Conservation (phyloP, 2,797 vertebrate species). For the Merluccius polli region DNA sequence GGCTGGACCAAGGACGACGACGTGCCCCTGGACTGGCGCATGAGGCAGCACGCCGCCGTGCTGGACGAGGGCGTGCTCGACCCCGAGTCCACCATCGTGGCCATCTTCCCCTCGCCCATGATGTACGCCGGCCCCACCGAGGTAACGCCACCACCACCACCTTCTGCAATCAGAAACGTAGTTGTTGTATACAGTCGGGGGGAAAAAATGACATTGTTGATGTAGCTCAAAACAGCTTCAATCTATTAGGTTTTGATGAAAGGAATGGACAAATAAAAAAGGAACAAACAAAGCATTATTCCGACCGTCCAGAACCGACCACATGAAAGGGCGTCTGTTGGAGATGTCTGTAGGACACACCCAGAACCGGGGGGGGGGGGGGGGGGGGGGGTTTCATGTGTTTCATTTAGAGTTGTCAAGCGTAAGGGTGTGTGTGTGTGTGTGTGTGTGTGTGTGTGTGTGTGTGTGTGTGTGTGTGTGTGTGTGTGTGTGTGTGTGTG, state of each 20-base stretch:
- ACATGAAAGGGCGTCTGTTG: constrained; percentile 1
- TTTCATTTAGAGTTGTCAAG: not conserved
- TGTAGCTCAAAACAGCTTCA: not conserved
- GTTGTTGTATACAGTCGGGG: not conserved
- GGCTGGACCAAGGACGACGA: constrained; percentile 99
- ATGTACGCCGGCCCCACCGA: constrained; percentile 98
- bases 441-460: not conserved
- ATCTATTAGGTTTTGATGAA: not conserved
- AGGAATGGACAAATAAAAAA: not conserved
- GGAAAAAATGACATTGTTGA: not conserved
- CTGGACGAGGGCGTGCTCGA: constrained; percentile 89
- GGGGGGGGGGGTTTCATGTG: not conserved
- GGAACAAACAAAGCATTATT: constrained; percentile 14
- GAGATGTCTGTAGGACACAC: not conserved
- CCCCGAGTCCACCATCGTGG: constrained; percentile 87
- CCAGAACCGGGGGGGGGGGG: too few relatives aligned
- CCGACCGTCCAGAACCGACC: not conserved
- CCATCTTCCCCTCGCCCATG: constrained; percentile 98
- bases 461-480: not conserved
- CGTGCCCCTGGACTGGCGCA: constrained; percentile 90
- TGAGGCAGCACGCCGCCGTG: constrained; percentile 94
- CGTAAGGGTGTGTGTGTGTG: not conserved
- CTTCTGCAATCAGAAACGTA: not conserved
- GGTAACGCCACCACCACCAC: constrained; percentile 66
- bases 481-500: not conserved